Base-by-base conservation (phyloP, 2,797 vertebrate species). In the Glyptemys insculpta region DNA sequence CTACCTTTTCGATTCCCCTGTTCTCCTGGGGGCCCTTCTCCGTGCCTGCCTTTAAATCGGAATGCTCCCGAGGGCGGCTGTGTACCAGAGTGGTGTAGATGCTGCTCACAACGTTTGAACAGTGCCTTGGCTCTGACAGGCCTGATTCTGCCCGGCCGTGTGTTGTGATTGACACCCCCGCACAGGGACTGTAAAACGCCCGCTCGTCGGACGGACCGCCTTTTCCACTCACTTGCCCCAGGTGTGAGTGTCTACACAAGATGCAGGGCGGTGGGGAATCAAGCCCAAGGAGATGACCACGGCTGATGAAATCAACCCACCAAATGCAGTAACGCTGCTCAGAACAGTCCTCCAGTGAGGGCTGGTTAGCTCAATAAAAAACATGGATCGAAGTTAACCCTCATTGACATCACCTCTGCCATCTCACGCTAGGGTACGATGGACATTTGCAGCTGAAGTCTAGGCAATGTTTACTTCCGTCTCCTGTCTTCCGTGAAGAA, bases 151-250 rank as follows among this genome's bases (percentile, higher is more conserved):
- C 7, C 8, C 11, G 68, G 2, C 50, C 15, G 7, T 68, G 88
- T 65, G 85, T 6, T 65, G 62, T 2, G 7, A 29, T 49, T 57
- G 54, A n/a, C 68, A 74, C 34, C 12, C 0, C 0, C 52, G 6
- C 52, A 76, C 25, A 65, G 57, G 31, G 37, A 84, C 41, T 29
- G 19, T 19, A 62, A 16, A 91, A 56, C 3, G 8, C n/a, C 29
- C 59, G 1, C 1, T 85, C 19, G 12, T 41, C 41, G 79, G 15
- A 49, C 79, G 37, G 81, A 29, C 49, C n/a, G 5, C 25, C 15
- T 62, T 54, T 85, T 78, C 1, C 14, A 12, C 19, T 18, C 16
- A 3, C 19, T 90, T 59, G 11, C 4, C 53, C 12, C 12, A 53
- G 12, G 34, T 54, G 3, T 91, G 72, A 83, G 41, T 50, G 79